Conservation (phyloP, 1,140 invertebrate genomes). For the Lordiphosa stackelbergi region DNA sequence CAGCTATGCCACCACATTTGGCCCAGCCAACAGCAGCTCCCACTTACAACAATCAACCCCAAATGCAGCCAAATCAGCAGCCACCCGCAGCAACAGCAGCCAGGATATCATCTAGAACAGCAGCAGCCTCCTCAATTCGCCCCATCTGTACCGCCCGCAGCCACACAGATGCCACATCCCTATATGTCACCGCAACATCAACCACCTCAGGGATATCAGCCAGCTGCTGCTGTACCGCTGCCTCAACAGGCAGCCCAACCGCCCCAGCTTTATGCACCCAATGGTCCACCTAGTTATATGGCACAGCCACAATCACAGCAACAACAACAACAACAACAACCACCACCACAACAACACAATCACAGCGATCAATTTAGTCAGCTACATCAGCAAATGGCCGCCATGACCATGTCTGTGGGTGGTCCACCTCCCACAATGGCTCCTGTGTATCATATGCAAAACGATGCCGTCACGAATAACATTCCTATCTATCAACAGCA, state of each 20-base stretch:
- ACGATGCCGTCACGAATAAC: slow-evolving; percentile 70
- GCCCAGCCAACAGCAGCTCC: slow-evolving; percentile 32
- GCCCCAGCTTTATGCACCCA: slow-evolving; percentile 51
- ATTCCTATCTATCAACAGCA: slow-evolving; percentile 77
- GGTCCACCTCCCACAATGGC: slow-evolving; percentile 32
- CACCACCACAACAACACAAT: slow-evolving; percentile 31
- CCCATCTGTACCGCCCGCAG: slow-evolving; percentile 36
- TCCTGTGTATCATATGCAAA: slow-evolving; percentile 59
- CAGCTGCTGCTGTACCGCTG: slow-evolving; percentile 9
- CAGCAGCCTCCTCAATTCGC: slow-evolving; percentile 49
- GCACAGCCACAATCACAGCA: slow-evolving; percentile 20
- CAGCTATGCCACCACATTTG: slow-evolving; percentile 49
- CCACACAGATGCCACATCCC: slow-evolving; percentile 41
- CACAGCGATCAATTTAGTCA: slow-evolving; percentile 60
- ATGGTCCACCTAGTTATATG: slow-evolving; percentile 45
- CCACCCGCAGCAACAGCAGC: slow-evolving; percentile 35
- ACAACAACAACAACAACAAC: slow-evolving; percentile 22
- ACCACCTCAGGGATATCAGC: slow-evolving; percentile 41
- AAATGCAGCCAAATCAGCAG: slow-evolving; percentile 36
- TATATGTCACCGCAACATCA: slow-evolving; percentile 63
- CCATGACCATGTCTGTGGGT: slow-evolving; percentile 49
- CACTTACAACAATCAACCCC: slow-evolving; percentile 20
- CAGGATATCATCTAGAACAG: slow-evolving; percentile 35
- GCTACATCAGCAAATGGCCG: slow-evolving; percentile 71
- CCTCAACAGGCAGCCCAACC: slow-evolving; percentile 14